phyloP scores from a whole-genome alignment of 2,888 invertebrate species.

The Drosophila subquinaria region DNA sequence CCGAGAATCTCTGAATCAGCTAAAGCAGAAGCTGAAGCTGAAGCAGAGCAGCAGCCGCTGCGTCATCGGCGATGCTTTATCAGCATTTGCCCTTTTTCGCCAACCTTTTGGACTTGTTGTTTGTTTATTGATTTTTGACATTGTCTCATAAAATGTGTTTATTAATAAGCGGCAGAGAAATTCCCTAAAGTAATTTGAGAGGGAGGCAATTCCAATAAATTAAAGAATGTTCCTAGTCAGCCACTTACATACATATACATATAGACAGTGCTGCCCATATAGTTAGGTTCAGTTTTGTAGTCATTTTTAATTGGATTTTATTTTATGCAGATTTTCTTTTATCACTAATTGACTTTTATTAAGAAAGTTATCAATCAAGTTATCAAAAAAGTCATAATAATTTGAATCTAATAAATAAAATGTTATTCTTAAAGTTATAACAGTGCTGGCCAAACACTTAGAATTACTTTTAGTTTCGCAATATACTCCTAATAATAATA shows the following conservation, averaged over 20 bases:
- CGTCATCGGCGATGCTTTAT: slow-evolving; percentile 53
- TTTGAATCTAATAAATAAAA: too few relatives aligned
- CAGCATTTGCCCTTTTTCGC: slow-evolving; percentile 36
- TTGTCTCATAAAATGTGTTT: slow-evolving; percentile 22
- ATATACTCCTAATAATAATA: too few relatives aligned
- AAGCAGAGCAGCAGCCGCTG: slow-evolving; percentile 30
- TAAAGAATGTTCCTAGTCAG: slow-evolving; percentile 6
- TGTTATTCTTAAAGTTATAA: not conserved
- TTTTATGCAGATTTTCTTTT: too few relatives aligned
- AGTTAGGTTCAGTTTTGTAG: not conserved
- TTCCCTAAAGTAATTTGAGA: slow-evolving; percentile 12
- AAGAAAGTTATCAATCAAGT: too few relatives aligned
- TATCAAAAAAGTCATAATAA: too few relatives aligned
- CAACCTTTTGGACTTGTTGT: slow-evolving; percentile 39
- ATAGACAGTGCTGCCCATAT: not conserved
- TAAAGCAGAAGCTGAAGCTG: slow-evolving; percentile 6
- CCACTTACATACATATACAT: not conserved
- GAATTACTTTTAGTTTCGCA: not conserved
- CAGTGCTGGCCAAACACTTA: not conserved
- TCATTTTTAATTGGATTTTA: too few relatives aligned
- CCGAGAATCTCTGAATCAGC: slow-evolving; percentile 66
- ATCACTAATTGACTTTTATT: too few relatives aligned
- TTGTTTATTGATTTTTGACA: slow-evolving; percentile 52
- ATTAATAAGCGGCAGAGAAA: slow-evolving; percentile 14
- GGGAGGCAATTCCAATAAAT: slow-evolving; percentile 10